phyloP scores from a whole-genome alignment of 2,888 invertebrate genomes.

The Trilocha varians region DNA sequence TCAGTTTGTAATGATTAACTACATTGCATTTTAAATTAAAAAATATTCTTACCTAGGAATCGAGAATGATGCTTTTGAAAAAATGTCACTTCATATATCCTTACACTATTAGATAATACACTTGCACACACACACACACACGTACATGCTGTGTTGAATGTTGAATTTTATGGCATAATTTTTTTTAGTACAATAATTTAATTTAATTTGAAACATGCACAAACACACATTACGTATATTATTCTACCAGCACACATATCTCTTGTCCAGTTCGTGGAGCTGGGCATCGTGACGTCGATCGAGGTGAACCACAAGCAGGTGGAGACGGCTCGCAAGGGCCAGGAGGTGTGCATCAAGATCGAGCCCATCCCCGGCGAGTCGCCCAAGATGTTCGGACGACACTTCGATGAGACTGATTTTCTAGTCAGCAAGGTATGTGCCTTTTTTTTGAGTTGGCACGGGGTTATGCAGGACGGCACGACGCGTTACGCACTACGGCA shows the following conservation, averaged over 20 bases:
- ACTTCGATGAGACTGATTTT: slow-evolving; percentile 97
- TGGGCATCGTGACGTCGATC: slow-evolving; percentile 95
- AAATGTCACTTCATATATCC: too few relatives aligned
- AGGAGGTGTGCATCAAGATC: slow-evolving; percentile 97
- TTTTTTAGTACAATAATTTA: too few relatives aligned
- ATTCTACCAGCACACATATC: not conserved
- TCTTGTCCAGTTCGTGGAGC: slow-evolving; percentile 84
- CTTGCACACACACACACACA: too few relatives aligned
- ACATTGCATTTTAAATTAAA: too few relatives aligned
- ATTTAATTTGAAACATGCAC: not conserved
- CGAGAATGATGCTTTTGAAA: too few relatives aligned
- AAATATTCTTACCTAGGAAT: too few relatives aligned
- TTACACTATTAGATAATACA: too few relatives aligned
- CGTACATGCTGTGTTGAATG: too few relatives aligned
- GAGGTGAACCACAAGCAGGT: slow-evolving; percentile 96
- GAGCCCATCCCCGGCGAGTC: slow-evolving; percentile 98
- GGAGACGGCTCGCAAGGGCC: slow-evolving; percentile 95
- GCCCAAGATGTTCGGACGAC: slow-evolving; percentile 98
- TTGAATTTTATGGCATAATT: too few relatives aligned
- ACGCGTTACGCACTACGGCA: too few relatives aligned
- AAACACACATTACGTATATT: not conserved
- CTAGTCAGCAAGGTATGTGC: slow-evolving; percentile 91
- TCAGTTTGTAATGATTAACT: too few relatives aligned
- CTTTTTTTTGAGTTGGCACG: slow-evolving; percentile 4
- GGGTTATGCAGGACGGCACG: too few relatives aligned